phyloP scores from a whole-genome alignment of 2,888 invertebrate genomes.

The Cryptus armator region DNA sequence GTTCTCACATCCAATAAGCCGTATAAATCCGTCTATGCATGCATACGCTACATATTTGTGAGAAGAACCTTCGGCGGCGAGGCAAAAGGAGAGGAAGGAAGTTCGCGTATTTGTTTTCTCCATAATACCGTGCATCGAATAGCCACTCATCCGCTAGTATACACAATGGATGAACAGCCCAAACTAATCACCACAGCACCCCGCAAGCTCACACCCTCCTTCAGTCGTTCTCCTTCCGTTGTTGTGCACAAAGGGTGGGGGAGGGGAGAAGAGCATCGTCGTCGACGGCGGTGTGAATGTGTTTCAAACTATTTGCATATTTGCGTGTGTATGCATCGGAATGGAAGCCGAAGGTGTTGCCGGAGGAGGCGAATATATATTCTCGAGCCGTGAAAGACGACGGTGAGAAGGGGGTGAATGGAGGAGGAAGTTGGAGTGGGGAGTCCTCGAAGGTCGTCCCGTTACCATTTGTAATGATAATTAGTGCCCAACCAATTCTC shows the following conservation, averaged over 20 bases:
- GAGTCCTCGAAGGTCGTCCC: conserved; percentile 28
- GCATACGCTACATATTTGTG: too few species aligned
- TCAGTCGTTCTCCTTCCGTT: neutral
- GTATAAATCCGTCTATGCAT: too few species aligned
- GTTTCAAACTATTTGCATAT: conserved; percentile 63
- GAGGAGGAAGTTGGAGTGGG: neutral
- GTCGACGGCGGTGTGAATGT: conserved; percentile 2
- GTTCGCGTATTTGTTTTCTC: neutral
- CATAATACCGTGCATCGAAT: neutral
- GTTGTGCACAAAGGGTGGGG: neutral
- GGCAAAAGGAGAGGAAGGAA: too few species aligned
- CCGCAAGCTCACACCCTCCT: neutral
- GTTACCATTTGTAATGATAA: conserved; percentile 64
- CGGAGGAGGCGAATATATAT: neutral
- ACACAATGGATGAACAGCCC: neutral
- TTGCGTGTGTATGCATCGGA: conserved; percentile 10
- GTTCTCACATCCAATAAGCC: too few species aligned
- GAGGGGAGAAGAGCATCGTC: neutral
- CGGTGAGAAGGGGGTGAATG: neutral
- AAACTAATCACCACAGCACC: neutral
- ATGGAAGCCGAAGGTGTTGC: conserved; percentile 9
- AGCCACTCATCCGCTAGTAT: neutral
- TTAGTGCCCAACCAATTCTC: conserved; percentile 56
- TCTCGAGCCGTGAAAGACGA: conserved; percentile 6
- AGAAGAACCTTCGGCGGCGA: too few species aligned